phyloP scores from a whole-genome alignment of 2,113 vertebrate species.

The Poeciliopsis retropinna region DNA sequence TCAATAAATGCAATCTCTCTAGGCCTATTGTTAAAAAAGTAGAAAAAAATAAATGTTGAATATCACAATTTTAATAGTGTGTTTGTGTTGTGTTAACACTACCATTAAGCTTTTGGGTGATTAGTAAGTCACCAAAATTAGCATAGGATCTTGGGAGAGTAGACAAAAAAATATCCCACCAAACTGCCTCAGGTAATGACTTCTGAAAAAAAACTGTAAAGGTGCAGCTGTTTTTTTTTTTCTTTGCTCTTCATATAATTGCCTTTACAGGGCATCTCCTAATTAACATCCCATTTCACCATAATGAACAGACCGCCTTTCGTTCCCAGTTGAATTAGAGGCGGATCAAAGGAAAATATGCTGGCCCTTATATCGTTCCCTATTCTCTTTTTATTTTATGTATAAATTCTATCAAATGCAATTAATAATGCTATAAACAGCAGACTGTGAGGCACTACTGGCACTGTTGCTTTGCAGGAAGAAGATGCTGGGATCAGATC shows the following conservation, averaged over 20 bases:
- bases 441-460: too few species aligned
- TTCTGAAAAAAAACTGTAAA: background rate
- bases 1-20: too few species aligned
- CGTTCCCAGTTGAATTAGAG: background rate
- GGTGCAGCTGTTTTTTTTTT: too few species aligned
- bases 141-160: background rate
- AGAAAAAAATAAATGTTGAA: background rate
- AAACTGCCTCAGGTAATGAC: background rate
- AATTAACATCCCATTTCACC: background rate
- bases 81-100: background rate
- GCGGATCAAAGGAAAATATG: background rate
- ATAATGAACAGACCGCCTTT: background rate
- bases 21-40: background rate
- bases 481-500: too few species aligned
- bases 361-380: background rate
- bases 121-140: background rate
- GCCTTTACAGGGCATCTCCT: background rate
- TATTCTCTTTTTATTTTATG: background rate
- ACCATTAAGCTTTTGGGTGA: background rate
- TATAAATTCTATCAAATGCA: too few species aligned
- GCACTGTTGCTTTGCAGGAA: too few species aligned
- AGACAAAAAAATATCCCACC: background rate
- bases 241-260: background rate
- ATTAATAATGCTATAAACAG: too few species aligned
- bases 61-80: background rate